Evolutionary conservation across 2,797 vertebrate genomes (phyloP), one percentile per base, ranked within the genome.

Genomic region (Parauchenoglanis punctatus): DNA sequence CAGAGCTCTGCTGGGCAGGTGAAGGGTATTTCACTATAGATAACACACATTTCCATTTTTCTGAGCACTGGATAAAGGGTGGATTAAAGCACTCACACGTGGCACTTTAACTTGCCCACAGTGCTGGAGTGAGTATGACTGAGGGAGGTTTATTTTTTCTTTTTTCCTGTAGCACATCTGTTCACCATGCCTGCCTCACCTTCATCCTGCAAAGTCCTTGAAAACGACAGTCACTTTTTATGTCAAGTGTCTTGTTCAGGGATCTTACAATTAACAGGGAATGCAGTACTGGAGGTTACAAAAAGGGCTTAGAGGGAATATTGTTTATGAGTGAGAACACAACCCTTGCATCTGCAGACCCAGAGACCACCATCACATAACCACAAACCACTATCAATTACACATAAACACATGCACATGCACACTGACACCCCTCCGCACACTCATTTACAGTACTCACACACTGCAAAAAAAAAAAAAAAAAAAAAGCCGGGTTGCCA

Each of bases 21-120:
- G 76, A 86, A 84, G 86, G 86, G 40, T 85, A 85, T 83, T 82
- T 87, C 35, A 59, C 58, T 70, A 61, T 72, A 87, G 76, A 87
- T 85, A 89, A 87, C 86, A 59, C 85, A 82, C 83, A 85, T 85
- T 89, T 86, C 40, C 65, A 80, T 84, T 89, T 76, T 56, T 73
- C 23, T 56, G 28, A 56, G 52, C 54, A 80, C n/a, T 28, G 67
- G 49, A 70, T 67, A 85, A 85, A 11, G 61, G 86, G 49, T 61
- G 78, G 86, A 87, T 89, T 85, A 85, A 82, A 85, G 76, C 35
- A 52, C 73, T 80, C 54, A 40, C 72, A 63, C 44, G 20, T 58
- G 46, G 59, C 46, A 82, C 61, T 78, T 54, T 67, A 78, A 85
- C 44, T 12, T 20, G 6, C n/a, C 84, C 46, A 49, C 40, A 65